phyloP scores from a whole-genome alignment of 2,113 vertebrate species.

The Limnothrissa miodon region DNA sequence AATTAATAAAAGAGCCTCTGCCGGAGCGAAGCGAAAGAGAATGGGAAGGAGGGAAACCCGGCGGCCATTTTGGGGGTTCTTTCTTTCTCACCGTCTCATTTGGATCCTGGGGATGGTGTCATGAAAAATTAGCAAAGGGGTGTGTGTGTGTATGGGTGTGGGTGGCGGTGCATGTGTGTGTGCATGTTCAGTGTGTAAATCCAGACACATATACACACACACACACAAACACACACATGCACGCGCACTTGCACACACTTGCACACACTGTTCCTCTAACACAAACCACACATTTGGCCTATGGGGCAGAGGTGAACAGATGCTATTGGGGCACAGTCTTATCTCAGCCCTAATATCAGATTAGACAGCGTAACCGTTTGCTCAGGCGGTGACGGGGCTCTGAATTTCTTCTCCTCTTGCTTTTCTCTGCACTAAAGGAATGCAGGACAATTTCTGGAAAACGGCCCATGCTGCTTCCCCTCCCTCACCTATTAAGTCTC shows the following conservation, averaged over 20 bases:
- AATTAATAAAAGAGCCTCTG: constrained; percentile 67
- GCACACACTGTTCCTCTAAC: not conserved
- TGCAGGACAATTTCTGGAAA: not conserved
- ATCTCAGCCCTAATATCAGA: not conserved
- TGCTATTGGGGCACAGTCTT: not conserved
- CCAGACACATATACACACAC: not conserved
- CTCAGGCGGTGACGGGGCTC: not conserved
- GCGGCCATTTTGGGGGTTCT: constrained; percentile 53
- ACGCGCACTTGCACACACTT: not conserved
- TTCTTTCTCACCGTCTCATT: constrained; percentile 53
- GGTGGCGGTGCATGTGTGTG: constrained; percentile 7
- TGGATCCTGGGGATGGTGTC: constrained; percentile 63
- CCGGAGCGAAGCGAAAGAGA: constrained; percentile 51
- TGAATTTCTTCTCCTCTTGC: not conserved
- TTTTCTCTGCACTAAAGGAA: not conserved
- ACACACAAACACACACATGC: not conserved
- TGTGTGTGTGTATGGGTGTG: constrained; percentile 32
- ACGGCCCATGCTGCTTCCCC: not conserved
- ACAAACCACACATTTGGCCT: constrained; percentile 3
- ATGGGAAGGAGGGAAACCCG: constrained; percentile 54
- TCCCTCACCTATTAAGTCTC: not conserved
- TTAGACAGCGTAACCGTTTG: not conserved
- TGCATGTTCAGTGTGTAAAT: constrained; percentile 1
- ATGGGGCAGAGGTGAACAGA: not conserved
- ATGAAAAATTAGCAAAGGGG: constrained; percentile 55